phyloP scores from a whole-genome alignment of 2,797 vertebrate species.

The Acanthurus tractus region DNA sequence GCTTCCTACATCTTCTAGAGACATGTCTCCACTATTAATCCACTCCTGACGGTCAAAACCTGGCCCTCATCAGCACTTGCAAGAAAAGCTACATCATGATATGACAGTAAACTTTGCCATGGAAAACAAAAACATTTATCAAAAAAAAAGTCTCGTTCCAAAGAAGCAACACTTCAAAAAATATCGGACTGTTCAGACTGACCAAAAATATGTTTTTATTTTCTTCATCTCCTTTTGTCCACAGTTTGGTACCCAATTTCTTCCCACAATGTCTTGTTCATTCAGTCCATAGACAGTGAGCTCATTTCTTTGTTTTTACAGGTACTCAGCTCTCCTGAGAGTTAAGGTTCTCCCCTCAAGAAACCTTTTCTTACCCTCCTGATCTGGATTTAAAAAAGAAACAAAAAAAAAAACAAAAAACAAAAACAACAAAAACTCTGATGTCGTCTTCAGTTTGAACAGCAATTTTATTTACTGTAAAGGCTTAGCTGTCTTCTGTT shows the following conservation, averaged over 20 bases:
- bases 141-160: constrained; percentile 17
- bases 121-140: not conserved
- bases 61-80: constrained; percentile 23
- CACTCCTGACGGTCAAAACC: constrained; percentile 42
- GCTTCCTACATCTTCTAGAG: constrained; percentile 79
- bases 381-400: not conserved
- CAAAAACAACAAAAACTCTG: not conserved
- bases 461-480: constrained; percentile 21
- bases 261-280: constrained; percentile 47
- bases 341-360: constrained; percentile 52
- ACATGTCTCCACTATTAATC: constrained; percentile 72
- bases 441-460: constrained; percentile 26
- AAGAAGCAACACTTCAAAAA: not conserved
- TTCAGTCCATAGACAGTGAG: constrained; percentile 65
- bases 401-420: not conserved
- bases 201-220: constrained; percentile 37
- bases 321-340: constrained; percentile 57
- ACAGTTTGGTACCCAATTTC: constrained; percentile 52
- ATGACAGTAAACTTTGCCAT: not conserved
- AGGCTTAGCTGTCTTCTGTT: constrained; percentile 39
- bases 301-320: constrained; percentile 71
- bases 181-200: constrained; percentile 12
- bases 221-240: constrained; percentile 47
- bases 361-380: constrained; percentile 20
- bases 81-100: constrained; percentile 54